Conservation (phyloP, 2,113 vertebrate species). For the Rhinopomastus cyanomelas region DNA sequence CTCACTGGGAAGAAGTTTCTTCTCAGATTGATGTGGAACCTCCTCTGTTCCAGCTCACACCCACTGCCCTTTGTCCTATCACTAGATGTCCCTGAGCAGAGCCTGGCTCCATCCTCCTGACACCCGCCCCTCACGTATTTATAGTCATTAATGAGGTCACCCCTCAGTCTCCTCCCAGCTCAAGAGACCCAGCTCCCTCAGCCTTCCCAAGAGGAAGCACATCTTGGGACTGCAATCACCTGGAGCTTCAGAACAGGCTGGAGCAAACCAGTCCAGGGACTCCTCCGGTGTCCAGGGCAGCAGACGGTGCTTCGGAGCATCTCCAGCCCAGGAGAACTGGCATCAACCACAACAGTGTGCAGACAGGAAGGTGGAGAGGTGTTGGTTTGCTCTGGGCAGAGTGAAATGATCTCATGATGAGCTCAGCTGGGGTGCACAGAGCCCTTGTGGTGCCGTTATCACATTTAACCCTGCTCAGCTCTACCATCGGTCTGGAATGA, state of each 20-base stretch:
- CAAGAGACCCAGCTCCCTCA: too few relatives aligned
- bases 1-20: too few relatives aligned
- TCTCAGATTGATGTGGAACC: too few relatives aligned
- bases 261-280: neutral
- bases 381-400: neutral
- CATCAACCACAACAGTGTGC: neutral
- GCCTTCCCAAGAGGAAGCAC: accelerated
- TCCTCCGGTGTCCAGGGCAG: neutral
- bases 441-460: neutral
- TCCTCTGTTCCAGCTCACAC: too few relatives aligned
- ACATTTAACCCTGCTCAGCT: neutral
- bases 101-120: too few relatives aligned
- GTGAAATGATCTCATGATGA: neutral
- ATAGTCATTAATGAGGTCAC: too few relatives aligned
- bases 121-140: too few relatives aligned
- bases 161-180: too few relatives aligned
- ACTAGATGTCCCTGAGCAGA: too few relatives aligned
- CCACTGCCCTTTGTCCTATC: too few relatives aligned
- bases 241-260: neutral
- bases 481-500: too few relatives aligned
- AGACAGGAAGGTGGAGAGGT: neutral
- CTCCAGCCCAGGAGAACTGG: neutral
- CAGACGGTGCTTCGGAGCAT: neutral
- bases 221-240: neutral
- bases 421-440: neutral